A percentile compares a stretch with the other conserved stretches of the same genome.
Evolutionary conservation across 2,113 vertebrate genomes (phyloP).

Genomic region (Mandrillus leucophaeus): DNA sequence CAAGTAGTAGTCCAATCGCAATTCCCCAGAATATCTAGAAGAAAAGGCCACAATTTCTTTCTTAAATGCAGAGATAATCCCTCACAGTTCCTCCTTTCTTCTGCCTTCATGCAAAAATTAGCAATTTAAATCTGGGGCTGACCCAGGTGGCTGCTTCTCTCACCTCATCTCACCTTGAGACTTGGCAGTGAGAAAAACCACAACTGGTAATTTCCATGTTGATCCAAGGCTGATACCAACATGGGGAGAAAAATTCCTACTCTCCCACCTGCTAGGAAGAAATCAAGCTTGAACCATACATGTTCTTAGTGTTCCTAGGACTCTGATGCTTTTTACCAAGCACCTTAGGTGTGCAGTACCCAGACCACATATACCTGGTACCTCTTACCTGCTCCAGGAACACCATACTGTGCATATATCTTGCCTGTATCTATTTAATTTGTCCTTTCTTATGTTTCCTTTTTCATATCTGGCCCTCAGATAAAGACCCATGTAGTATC

Average conservation of each 20-base stretch:
- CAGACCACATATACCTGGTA: too few species aligned
- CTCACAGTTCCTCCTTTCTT: background rate
- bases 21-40: background rate
- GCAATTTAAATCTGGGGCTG: background rate
- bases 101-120: background rate
- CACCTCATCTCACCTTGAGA: background rate
- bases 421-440: background rate
- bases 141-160: background rate
- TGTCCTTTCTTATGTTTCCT: background rate
- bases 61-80: background rate
- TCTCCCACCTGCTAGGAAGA: fast-evolving
- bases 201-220: background rate
- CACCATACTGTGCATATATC: fast-evolving
- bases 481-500: background rate
- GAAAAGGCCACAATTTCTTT: background rate
- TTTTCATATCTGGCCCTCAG: background rate
- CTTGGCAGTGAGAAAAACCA: background rate
- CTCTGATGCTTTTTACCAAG: background rate
- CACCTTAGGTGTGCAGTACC: too few species aligned
- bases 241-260: background rate
- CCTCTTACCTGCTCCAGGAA: too few species aligned
- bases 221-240: background rate
- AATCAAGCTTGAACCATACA: background rate
- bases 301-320: background rate
- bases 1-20: background rate